phyloP scores from a whole-genome alignment of 2,797 vertebrate species.

The Anomalospiza imberbis region DNA sequence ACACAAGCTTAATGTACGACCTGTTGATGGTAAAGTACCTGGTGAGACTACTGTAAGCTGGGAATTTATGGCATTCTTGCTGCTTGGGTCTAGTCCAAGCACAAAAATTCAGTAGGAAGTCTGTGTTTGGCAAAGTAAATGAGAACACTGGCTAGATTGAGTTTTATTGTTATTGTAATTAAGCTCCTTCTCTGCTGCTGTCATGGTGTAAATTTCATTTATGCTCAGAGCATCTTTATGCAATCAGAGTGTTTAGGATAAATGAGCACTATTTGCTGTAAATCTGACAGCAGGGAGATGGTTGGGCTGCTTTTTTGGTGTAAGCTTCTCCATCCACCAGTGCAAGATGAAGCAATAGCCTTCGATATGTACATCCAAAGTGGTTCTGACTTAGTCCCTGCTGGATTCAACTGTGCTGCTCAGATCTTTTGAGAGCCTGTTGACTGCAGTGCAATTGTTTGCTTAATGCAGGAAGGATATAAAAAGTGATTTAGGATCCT shows the following conservation, averaged over 20 bases:
- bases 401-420: not conserved
- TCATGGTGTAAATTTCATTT: not conserved
- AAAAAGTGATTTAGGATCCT: not conserved
- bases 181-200: not conserved
- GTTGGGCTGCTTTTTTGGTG: not conserved
- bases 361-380: not conserved
- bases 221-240: not conserved
- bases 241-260: not conserved
- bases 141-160: not conserved
- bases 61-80: not conserved
- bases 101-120: not conserved
- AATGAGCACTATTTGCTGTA: not conserved
- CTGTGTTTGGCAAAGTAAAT: not conserved
- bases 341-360: not conserved
- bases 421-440: not conserved
- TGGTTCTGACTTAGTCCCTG: not conserved
- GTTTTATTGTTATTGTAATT: not conserved
- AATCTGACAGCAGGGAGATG: not conserved
- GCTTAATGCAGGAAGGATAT: fast-evolving
- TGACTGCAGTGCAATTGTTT: not conserved
- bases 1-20: not conserved
- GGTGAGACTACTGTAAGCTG: not conserved
- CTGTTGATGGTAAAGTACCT: not conserved
- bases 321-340: not conserved
- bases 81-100: not conserved